Conservation (phyloP, 2,888 invertebrate species). For the Rotaria sp. region DNA sequence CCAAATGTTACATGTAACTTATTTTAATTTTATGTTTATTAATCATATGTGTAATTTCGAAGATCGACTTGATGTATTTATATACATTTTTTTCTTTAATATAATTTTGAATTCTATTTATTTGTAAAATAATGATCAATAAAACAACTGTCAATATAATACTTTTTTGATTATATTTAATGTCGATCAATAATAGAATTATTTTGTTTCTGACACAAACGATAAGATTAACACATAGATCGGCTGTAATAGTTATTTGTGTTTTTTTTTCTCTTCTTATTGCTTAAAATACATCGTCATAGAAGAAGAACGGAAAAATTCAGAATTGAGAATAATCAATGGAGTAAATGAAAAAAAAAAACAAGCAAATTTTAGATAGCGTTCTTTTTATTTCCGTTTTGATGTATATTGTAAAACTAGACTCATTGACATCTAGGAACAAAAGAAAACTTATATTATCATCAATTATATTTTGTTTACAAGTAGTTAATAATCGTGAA, state of each 20-base stretch:
- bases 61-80: neutral
- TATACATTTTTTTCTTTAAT: no score
- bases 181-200: conserved; percentile 8
- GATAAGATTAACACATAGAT: neutral
- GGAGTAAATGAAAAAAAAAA: neutral
- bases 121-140: neutral
- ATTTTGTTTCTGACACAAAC: neutral
- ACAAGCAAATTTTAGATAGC: neutral
- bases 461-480: no score
- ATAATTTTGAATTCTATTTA: neutral
- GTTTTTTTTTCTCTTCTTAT: neutral
- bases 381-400: neutral
- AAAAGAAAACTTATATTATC: neutral
- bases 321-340: neutral
- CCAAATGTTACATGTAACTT: neutral
- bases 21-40: neutral
- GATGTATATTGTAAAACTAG: neutral
- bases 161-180: neutral
- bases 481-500: no score
- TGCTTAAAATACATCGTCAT: neutral
- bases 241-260: neutral
- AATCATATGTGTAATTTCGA: neutral
- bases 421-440: neutral
- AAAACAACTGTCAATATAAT: neutral
- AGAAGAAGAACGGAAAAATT: neutral